A percentile compares a stretch with the other conserved stretches of the same genome.
Conservation (phyloP, 2,888 invertebrate species). For the Blomia tropicalis region DNA sequence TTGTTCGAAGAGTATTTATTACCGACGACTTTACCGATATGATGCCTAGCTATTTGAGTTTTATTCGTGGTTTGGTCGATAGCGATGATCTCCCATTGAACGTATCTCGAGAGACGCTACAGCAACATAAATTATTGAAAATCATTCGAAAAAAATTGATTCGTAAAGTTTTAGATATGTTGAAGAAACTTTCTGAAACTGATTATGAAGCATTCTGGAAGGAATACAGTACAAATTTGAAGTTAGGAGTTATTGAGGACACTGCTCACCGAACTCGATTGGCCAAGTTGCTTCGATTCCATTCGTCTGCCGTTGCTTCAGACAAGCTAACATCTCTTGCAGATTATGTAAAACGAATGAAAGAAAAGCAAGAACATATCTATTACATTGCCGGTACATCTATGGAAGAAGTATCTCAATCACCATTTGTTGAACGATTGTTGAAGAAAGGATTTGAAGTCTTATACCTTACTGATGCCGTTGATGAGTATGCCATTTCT, state of each 20-base stretch:
- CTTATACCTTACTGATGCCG: conserved; percentile 80
- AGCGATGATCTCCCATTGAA: conserved; percentile 96
- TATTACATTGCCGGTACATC: conserved; percentile 88
- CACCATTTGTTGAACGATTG: conserved; percentile 89
- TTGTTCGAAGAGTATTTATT: conserved; percentile 94
- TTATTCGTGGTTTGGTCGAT: conserved; percentile 91
- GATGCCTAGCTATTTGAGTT: conserved; percentile 92
- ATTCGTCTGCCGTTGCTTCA: conserved; percentile 54
- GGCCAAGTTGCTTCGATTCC: conserved; percentile 82
- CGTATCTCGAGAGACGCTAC: conserved; percentile 90
- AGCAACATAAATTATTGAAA: conserved; percentile 95
- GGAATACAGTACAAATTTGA: conserved; percentile 93
- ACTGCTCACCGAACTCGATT: conserved; percentile 85
- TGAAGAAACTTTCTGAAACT: conserved; percentile 80
- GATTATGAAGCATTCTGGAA: conserved; percentile 92
- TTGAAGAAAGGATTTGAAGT: conserved; percentile 87
- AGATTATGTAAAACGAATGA: conserved; percentile 88
- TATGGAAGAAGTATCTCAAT: conserved; percentile 51
- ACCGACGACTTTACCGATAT: conserved; percentile 98
- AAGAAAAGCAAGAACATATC: conserved; percentile 77
- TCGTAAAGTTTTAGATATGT: conserved; percentile 90
- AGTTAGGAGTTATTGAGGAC: conserved; percentile 93
- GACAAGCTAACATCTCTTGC: conserved; percentile 52
- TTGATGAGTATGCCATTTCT: conserved; percentile 93
- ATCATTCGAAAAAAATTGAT: conserved; percentile 98